Evolutionary conservation across 2,797 vertebrate species (phyloP), one percentile per base, ranked within the genome.

Genomic region (Rhinophrynus dorsalis): DNA sequence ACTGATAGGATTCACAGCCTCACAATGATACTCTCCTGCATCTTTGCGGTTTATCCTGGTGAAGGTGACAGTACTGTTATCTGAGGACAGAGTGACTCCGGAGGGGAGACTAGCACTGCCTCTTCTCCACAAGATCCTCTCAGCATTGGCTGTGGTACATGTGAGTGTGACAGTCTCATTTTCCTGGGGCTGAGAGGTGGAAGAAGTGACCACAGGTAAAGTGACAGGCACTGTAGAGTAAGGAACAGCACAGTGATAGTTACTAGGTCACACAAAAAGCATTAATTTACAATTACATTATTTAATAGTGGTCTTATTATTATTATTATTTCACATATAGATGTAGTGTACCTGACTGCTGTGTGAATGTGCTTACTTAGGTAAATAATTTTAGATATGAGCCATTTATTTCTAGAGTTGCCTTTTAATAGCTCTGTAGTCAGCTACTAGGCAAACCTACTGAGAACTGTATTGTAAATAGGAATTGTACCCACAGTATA

Each of bases 1-100:
- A 29, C 51, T 57, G 3, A 64, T 2, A 21, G 29, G 8, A 21
- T 57, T 71, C 32, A 5, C 3, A 11, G n/a, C 52, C 35, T 68
- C 67, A 52, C 67, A 68, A 20, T 24, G 47, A 20, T 68, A 68
- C 5, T 21, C 13, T 23, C 69, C 61, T 1, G 9, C 8, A 44
- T 72, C 69, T 32, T 15, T 20, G 1, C 26, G 15, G 2, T 17
- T 40, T 2, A 64, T 18, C 0, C 15, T 29, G 17, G 27, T 21
- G 1, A 72, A 58, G 4, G 33, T 66, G 9, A 66, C 21, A 17
- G 69, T 50, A 4, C 2, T 40, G 51, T 66, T 48, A 21, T 56
- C 24, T 12, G 6, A 2, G 21, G 59, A 64, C 32, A 37, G 9
- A 10, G 20, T 48, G 3, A 3, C 17, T 0, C 26, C 20, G 1